phyloP scores from a whole-genome alignment of 2,888 invertebrate species.

The Dasypogon diadema region DNA sequence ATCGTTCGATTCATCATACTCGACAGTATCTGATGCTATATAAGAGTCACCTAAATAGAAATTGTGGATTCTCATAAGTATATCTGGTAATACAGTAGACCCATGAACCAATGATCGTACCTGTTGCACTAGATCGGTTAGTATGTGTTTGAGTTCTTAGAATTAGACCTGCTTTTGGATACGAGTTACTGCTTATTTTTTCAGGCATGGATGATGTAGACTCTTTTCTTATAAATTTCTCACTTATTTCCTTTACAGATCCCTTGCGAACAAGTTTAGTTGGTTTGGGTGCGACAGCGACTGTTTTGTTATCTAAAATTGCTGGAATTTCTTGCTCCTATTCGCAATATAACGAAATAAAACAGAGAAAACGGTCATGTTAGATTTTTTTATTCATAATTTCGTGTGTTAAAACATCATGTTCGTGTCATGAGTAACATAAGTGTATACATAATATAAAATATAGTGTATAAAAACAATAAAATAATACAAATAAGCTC shows the following conservation, averaged over 20 bases:
- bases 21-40: conserved; percentile 5
- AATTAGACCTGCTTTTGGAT: conserved; percentile 82
- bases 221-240: conserved; percentile 80
- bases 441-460: conserved; percentile 28
- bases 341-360: conserved; percentile 8
- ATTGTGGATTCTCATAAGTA: conserved; percentile 15
- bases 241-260: conserved; percentile 82
- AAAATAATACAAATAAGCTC: not conserved
- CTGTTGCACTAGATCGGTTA: conserved; percentile 63
- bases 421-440: conserved; percentile 33
- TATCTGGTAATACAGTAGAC: no score
- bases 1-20: conserved; percentile 56
- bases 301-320: conserved; percentile 12
- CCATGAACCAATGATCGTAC: conserved; percentile 52
- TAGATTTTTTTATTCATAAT: conserved; percentile 30
- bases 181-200: conserved; percentile 62
- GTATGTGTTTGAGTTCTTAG: conserved; percentile 72
- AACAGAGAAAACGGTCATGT: conserved; percentile 46
- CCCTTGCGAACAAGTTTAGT: conserved; percentile 72
- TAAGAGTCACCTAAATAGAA: conserved; percentile 4
- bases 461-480: conserved; percentile 26
- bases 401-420: conserved; percentile 42
- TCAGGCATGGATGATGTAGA: conserved; percentile 63
- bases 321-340: conserved; percentile 16
- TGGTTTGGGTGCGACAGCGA: not conserved